Base-by-base conservation (phyloP, 2,888 invertebrate species). In the Dryobotodes eremita region DNA sequence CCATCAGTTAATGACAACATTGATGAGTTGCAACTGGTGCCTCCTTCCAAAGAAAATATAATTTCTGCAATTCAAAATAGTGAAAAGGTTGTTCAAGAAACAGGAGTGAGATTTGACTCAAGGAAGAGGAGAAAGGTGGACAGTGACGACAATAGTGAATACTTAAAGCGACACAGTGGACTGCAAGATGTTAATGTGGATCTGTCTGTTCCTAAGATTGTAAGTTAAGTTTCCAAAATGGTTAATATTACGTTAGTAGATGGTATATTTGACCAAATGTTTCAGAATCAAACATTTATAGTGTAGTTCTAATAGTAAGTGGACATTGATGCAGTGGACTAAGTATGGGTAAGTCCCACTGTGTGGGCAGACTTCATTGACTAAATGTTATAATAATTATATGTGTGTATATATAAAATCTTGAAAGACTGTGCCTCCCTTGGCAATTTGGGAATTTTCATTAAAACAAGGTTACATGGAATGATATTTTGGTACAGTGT, bases 21-120 rank as follows among this genome's bases (percentile, higher is more conserved):
- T 76, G 95, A 96, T 78, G 96, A 96, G 75, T 85, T 96, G 8
- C 95, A 95, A 86, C 89, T 97, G 68, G 94, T 96, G 23, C 94
- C 96, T 77, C 97, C 97, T 46, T 96, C 97, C 3, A 95, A 95
- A 89, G 96, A 97, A 89, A 96, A 96, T 80, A 96, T 97, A 71
- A 96, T 97, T 81, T 92, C 95, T 75, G 97, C 96, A 53, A 96
- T 97, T 61, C 94, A 95, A 89, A 96, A 95, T 83, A 97, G 97
- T 93, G 97, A 96, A 90, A 94, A 92, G 84, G 95, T 96, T 57
- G 96, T 97, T 36, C 94, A 95, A 79, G 96, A 94, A 76, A 95
- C 96, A 61, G 96, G 96, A 78, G 93, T 97, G 20, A 88, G 95
- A 71, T 96, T 96, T 92, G 95, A 96, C 82, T 94, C 92, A 6